Evolutionary conservation across 2,888 invertebrate species (phyloP), one percentile per base, ranked within the genome.

Genomic region (Diadegma fenestrale): DNA sequence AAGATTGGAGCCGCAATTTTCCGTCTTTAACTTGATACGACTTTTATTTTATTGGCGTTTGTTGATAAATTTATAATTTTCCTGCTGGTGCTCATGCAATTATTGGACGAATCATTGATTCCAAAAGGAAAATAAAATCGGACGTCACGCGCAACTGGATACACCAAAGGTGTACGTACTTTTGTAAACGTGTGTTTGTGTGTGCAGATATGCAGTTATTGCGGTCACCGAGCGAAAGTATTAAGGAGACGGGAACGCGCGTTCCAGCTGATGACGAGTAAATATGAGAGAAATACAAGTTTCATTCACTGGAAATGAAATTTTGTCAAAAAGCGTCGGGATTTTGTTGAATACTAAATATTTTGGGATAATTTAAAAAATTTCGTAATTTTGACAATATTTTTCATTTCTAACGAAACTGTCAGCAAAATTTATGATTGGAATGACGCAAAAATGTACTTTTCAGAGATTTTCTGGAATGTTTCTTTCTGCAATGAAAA

Each of bases 171-270:
- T 51, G 33, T 19, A 63, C 30, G 43, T 58, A 22, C 8, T 14
- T 43, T 7, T 41, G 41, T n/a, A 71, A 19, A 14, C 37, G 45
- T 19, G 45, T 69, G 19, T 37, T 30, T 43, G 22, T 45, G 30
- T 45, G 30, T 43, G 63, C 8, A 22, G 17, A 37, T 48, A 43
- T 30, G 26, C 73, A 63, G 51, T 26, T 63, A 85, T 82, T 41
- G 79, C 82, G 82, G 82, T 82, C 79, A 64, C 37, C 63, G 19
- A 26, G 85, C 82, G 82, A 82, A 85, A 85, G 81, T 82, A 12
- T 73, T 84, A 14, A 37, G 41, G 26, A 61, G 63, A 69, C 69
- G 41, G 63, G 64, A 37, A 64, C 51, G 37, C 54, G 30, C 43
- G 66, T 72, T 77, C 30, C 61, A 58, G 72, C 33, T 54, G 51